Percentiles rank a stretch among this genome's conserved stretches.
Evolutionary conservation across 2,888 invertebrate genomes (phyloP).

Genomic region (Electrophaes corylata): DNA sequence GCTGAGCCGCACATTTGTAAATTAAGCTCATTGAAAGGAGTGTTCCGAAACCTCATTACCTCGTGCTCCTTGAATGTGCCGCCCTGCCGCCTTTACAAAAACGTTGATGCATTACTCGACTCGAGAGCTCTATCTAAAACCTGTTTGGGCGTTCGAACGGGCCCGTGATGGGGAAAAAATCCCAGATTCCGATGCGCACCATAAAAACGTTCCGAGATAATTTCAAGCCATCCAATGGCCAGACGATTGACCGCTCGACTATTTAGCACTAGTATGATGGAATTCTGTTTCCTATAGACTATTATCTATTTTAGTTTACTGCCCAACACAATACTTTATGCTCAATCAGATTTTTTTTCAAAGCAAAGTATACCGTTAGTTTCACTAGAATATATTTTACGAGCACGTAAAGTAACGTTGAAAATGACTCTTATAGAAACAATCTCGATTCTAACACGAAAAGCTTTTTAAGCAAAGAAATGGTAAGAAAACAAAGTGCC

Average conservation of each 20-base stretch:
- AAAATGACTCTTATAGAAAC: constrained; percentile 17
- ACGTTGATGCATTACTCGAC: constrained; percentile 79
- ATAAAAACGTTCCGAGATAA: constrained; percentile 82
- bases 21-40: constrained; percentile 64
- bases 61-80: constrained; percentile 74
- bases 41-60: constrained; percentile 74
- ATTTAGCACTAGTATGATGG: constrained; percentile 65
- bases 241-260: constrained; percentile 62
- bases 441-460: constrained; percentile 40
- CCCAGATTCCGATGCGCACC: constrained; percentile 81
- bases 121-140: constrained; percentile 80
- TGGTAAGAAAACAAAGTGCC: constrained; percentile 52
- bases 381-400: neutral
- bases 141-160: constrained; percentile 78
- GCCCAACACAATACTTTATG: neutral
- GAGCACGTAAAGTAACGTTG: constrained; percentile 4
- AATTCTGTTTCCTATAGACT: constrained; percentile 46
- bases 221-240: constrained; percentile 71
- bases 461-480: constrained; percentile 45
- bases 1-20: constrained; percentile 30
- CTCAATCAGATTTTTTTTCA: neutral
- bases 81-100: constrained; percentile 79
- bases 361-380: neutral
- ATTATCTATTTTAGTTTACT: constrained; percentile 41
- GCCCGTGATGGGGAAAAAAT: constrained; percentile 77